A percentile compares a stretch with the other conserved stretches of the same genome.
Evolutionary conservation across 2,113 vertebrate species (phyloP).

Genomic region (Thermophis baileyi): DNA sequence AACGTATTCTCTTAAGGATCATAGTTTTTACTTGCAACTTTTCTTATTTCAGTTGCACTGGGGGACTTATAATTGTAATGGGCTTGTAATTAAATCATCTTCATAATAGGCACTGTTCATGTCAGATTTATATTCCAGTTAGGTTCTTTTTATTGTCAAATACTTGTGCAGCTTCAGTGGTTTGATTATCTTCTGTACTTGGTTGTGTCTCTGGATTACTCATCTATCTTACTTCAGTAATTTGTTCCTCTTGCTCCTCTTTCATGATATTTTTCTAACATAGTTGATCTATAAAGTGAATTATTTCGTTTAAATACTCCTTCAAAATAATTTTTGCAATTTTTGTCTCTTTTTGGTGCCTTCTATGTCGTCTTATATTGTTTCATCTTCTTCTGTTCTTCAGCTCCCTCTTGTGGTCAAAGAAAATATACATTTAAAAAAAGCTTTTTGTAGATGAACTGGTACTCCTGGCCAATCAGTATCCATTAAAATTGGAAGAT

Average conservation of each 20-base stretch:
- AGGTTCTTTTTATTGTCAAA: background rate
- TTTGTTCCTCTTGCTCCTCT: background rate
- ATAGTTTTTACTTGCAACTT: background rate
- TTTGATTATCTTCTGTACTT: too few relatives aligned
- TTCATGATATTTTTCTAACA: background rate
- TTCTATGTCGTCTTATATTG: background rate
- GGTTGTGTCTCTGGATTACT: background rate
- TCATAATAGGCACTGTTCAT: background rate
- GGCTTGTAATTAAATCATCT: background rate
- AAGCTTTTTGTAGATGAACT: background rate
- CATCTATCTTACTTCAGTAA: background rate
- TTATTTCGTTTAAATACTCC: background rate
- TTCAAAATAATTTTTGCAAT: background rate
- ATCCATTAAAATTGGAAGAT: background rate
- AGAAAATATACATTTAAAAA: background rate
- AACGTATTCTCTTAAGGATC: background rate
- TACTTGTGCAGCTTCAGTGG: background rate
- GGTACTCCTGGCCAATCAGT: background rate
- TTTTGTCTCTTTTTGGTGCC: background rate
- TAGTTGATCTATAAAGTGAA: background rate
- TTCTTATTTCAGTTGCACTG: background rate
- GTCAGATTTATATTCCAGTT: background rate
- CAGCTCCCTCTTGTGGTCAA: background rate
- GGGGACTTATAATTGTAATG: background rate
- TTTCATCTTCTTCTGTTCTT: background rate